Evolutionary conservation across 1,140 invertebrate species (phyloP).

Genomic region (Acyrthosiphon pisum): DNA sequence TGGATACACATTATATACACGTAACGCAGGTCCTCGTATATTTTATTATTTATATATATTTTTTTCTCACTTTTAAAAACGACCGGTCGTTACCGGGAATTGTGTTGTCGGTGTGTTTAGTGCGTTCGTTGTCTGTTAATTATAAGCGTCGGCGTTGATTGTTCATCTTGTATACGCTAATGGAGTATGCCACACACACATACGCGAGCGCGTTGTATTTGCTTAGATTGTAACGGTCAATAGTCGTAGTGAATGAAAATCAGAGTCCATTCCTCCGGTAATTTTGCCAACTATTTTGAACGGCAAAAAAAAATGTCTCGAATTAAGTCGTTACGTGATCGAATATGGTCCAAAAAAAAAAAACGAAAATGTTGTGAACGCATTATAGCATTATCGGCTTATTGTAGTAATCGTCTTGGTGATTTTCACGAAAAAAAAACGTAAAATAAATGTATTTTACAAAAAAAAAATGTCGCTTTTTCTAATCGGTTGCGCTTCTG

Average conservation of each 20-base stretch:
- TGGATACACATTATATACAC: not conserved
- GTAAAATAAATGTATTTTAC: not conserved
- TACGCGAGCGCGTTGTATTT: not conserved
- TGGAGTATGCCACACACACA: not conserved
- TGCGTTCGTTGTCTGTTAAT: not conserved
- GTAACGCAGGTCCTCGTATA: not conserved
- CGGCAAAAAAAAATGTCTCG: not conserved
- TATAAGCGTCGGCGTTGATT: constrained; percentile 3
- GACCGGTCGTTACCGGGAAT: not conserved
- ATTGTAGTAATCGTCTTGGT: not conserved
- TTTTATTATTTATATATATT: constrained; percentile 7
- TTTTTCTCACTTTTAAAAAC: constrained; percentile 6
- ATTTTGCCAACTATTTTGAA: not conserved
- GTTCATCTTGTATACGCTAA: not conserved
- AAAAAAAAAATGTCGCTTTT: not conserved
- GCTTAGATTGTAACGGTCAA: not conserved
- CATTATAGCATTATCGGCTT: constrained; percentile 1
- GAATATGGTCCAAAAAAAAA: not conserved
- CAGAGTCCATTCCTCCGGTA: not conserved
- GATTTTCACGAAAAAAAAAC: not conserved
- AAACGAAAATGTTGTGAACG: not conserved
- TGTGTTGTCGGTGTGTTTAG: not conserved
- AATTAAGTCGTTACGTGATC: not conserved
- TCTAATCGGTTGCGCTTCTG: not conserved
- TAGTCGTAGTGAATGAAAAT: not conserved